Evolutionary conservation across 2,888 invertebrate genomes (phyloP).

Genomic region (Thymelicus sylvestris): DNA sequence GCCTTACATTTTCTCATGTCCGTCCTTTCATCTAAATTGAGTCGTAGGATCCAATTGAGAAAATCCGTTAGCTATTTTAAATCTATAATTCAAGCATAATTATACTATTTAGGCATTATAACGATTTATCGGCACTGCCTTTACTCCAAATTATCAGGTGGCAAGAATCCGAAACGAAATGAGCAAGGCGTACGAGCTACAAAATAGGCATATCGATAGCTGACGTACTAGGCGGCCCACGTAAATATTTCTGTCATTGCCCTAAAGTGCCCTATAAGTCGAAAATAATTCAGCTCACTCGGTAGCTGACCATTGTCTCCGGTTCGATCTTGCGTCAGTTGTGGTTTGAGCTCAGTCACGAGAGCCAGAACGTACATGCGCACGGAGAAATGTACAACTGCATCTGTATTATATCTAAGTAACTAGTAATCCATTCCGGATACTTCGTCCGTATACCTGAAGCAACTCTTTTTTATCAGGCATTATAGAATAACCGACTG

Average conservation of each 20-base stretch:
- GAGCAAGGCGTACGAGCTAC: slow-evolving; percentile 17
- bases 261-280: slow-evolving; percentile 71
- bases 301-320: slow-evolving; percentile 56
- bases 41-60: too few species aligned
- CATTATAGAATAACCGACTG: too few species aligned
- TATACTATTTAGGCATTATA: background rate
- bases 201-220: slow-evolving; percentile 30
- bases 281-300: slow-evolving; percentile 58
- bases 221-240: slow-evolving; percentile 52
- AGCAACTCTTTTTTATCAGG: too few species aligned
- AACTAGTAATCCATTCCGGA: background rate
- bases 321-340: slow-evolving; percentile 35
- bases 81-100: too few species aligned
- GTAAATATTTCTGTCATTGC: slow-evolving; percentile 59
- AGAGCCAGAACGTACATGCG: slow-evolving; percentile 1
- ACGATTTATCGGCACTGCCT: background rate
- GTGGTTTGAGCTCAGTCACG: slow-evolving; percentile 29
- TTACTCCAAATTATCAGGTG: slow-evolving; percentile 12
- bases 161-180: slow-evolving; percentile 23
- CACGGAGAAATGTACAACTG: background rate
- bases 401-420: background rate
- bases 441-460: background rate
- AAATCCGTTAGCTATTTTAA: too few species aligned
- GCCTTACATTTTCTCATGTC: too few species aligned
- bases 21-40: too few species aligned